Percentiles rank a stretch among this genome's conserved stretches.
These are phyloP conservation scores for Epistrophella euchroma DNA, from an alignment of 2,888 invertebrate species.

Conservation along the genomic window DNA sequence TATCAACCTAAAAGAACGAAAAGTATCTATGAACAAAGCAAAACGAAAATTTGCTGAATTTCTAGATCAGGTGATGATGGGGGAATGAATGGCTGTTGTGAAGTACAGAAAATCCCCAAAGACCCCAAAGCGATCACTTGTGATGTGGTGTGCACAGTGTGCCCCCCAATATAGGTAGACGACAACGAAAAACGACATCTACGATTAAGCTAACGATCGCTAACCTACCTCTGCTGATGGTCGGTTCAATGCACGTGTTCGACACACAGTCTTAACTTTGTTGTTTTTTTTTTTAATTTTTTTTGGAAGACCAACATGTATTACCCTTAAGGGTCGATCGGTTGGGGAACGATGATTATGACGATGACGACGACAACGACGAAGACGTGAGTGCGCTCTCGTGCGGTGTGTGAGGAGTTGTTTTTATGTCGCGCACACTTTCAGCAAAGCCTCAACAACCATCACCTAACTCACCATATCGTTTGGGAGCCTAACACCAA, in stretches of 20 bases:
- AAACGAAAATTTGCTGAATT: conserved; percentile 26
- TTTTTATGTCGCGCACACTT: conserved; percentile 71
- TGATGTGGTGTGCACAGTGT: conserved; percentile 13
- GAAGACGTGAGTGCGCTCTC: conserved; percentile 51
- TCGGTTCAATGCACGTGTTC: conserved; percentile 61
- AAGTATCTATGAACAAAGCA: conserved; percentile 42
- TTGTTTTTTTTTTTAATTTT: background rate
- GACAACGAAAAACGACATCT: conserved; percentile 32
- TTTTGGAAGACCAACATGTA: conserved; percentile 29
- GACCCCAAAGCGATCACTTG: conserved; percentile 70
- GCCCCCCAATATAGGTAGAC: conserved; percentile 27
- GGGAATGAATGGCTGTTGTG: background rate
- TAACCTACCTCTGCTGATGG: conserved; percentile 18
- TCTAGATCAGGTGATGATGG: background rate
- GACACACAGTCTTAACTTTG: conserved; percentile 46
- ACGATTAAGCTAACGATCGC: conserved; percentile 54
- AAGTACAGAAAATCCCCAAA: conserved; percentile 39
- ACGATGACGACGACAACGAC: conserved; percentile 23
- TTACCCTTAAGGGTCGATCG: conserved; percentile 64
- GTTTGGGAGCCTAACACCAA: conserved; percentile 4
- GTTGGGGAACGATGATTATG: conserved; percentile 16
- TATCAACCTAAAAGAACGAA: conserved; percentile 26
- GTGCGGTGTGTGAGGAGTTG: conserved; percentile 55
- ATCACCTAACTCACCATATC: conserved; percentile 11
- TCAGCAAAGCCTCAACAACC: conserved; percentile 20